Evolutionary conservation across 2,888 invertebrate species (phyloP).

Genomic region (Ophraella communa): DNA sequence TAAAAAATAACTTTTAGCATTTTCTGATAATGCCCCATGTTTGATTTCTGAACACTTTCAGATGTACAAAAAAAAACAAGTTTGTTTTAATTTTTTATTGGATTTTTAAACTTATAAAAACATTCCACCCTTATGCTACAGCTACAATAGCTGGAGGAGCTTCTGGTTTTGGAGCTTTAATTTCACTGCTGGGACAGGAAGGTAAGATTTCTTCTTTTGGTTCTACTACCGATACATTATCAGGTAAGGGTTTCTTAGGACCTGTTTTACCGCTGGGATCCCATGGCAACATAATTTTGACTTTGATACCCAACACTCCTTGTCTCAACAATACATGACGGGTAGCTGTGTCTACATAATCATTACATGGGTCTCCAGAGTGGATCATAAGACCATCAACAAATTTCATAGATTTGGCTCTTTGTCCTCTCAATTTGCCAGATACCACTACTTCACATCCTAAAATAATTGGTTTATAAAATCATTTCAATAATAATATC

Average conservation of each 20-base stretch:
- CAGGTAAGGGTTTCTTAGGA: conserved; percentile 96
- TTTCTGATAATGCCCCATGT: too few species aligned
- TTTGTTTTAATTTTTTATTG: conserved; percentile 16
- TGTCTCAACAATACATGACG: conserved; percentile 97
- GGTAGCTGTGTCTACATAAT: conserved; percentile 98
- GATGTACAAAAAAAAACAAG: background rate
- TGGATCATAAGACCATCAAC: conserved; percentile 99
- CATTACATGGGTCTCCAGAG: conserved; percentile 97
- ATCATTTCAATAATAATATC: background rate
- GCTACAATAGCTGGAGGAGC: conserved; percentile 60
- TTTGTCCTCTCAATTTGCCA: conserved; percentile 97
- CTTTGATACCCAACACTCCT: conserved; percentile 56
- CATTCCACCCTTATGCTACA: conserved; percentile 28
- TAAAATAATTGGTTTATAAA: conserved; percentile 32
- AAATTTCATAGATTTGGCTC: conserved; percentile 99
- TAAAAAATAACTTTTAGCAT: too few species aligned
- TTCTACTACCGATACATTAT: conserved; percentile 95
- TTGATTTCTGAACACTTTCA: too few species aligned
- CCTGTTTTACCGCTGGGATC: conserved; percentile 97
- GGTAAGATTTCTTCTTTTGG: conserved; percentile 93
- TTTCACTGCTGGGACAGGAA: conserved; percentile 75
- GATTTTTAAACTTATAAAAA: conserved; percentile 25
- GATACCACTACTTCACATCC: conserved; percentile 99
- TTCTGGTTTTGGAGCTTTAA: conserved; percentile 72
- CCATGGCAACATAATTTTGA: conserved; percentile 99